Base-by-base conservation (phyloP, 2,888 invertebrate genomes). In the Eutolmus rufibarbis region DNA sequence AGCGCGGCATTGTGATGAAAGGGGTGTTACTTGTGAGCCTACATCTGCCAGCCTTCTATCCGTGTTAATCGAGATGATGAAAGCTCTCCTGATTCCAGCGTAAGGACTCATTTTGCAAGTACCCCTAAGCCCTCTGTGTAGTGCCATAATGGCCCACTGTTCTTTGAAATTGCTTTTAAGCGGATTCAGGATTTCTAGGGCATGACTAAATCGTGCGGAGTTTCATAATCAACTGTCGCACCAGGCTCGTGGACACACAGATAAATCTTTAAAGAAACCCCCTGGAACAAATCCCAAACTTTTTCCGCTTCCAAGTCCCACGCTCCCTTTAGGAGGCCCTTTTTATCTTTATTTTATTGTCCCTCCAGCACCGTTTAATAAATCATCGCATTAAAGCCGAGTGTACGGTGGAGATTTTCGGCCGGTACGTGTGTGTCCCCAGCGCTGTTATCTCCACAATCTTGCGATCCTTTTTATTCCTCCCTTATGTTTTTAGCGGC, bases 321-420 rank as follows among this genome's bases (percentile, higher is more conserved):
- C 40, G 46, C 46, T 74, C 85, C 85, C 74, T 85, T 74, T 85
- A 74, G 74, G 74, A 74, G 74, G 74, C 74, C 85, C 66, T 74
- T 85, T 85, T 85, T 85, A 85, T 85, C 74, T 56, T 85, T 85
- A 85, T 74, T 87, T 85, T 78, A 85, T 85, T 87, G 87, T 87
- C 87, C 85, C 87, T 82, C 31, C 74, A 77, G 87, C 85, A 78
- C 77, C 85, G 57, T 85, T 85, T 84, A 87, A 87, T 87, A 87
- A 87, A 87, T 87, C 87, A 85, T 87, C 85, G 78, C 82, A 66
- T 85, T 85, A 87, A 85, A 87, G 77, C 57, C 57, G 85, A 87
- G 57, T 78, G 66, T 46, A 85, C 78, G 43, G 31, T 66, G 78
- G 87, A 78, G 85, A 87, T 84, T 82, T 87, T 57, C 31, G 76